Percentiles rank a stretch among this genome's conserved stretches.
phyloP scores from a whole-genome alignment of 2,113 vertebrate genomes.

The Caranx ignobilis region DNA sequence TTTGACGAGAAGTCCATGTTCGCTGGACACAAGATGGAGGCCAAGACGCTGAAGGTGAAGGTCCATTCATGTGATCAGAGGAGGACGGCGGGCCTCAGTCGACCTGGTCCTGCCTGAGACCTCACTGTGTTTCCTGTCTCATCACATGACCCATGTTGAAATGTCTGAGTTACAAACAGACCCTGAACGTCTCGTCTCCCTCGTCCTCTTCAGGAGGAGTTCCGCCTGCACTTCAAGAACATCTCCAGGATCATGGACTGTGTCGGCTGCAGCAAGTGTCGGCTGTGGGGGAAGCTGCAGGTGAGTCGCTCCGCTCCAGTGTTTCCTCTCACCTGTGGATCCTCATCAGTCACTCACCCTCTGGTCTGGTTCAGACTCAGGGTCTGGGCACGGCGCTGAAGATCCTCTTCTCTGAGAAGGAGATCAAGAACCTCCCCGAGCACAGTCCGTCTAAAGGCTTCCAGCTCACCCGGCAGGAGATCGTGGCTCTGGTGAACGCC shows the following conservation, averaged over 20 bases:
- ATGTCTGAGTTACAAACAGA: not conserved
- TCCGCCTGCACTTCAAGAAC: constrained; percentile 96
- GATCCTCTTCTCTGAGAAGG: constrained; percentile 96
- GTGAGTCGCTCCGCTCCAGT: constrained; percentile 66
- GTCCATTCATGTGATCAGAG: too few relatives aligned
- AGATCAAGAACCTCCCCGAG: constrained; percentile 95
- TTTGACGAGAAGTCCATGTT: constrained; percentile 99
- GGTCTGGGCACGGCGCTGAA: constrained; percentile 96
- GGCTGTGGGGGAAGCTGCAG: constrained; percentile 97
- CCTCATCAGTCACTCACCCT: too few relatives aligned
- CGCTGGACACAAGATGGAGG: constrained; percentile 92
- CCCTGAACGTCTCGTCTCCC: not conserved
- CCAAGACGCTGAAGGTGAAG: constrained; percentile 92
- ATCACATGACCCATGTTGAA: too few relatives aligned
- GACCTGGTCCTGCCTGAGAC: too few relatives aligned
- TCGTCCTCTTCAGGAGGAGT: constrained; percentile 88
- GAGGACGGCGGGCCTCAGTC: too few relatives aligned
- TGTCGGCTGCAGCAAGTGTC: constrained; percentile 97
- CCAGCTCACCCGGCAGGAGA: constrained; percentile 95
- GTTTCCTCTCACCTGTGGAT: too few relatives aligned
- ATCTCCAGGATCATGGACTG: constrained; percentile 99
- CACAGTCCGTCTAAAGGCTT: constrained; percentile 94
- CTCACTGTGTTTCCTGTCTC: too few relatives aligned
- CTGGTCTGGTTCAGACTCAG: constrained; percentile 85
- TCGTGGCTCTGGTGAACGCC: constrained; percentile 94